These are phyloP conservation scores for Kryptolebias marmoratus DNA, from an alignment of 2,113 vertebrate species.

Conservation along the genomic window DNA sequence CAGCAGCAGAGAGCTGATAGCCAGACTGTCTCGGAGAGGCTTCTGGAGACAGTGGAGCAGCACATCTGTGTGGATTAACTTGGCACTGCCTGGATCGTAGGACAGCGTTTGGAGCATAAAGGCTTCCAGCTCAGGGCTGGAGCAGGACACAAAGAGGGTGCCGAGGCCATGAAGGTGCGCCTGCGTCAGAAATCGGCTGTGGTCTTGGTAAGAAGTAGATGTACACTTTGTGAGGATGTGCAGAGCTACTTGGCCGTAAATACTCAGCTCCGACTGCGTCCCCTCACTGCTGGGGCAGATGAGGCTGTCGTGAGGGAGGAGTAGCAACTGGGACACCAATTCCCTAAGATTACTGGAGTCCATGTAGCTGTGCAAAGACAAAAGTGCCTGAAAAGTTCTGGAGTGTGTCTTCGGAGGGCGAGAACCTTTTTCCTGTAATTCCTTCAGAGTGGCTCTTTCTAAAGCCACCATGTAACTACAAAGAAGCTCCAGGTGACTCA, in stretches of 20 bases:
- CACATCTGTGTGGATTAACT: conserved; percentile 73
- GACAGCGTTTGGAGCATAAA: conserved; percentile 82
- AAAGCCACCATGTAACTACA: conserved; percentile 78
- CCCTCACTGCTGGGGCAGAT: conserved; percentile 44
- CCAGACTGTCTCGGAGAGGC: conserved; percentile 52
- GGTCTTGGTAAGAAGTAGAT: conserved; percentile 46
- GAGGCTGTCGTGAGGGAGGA: conserved; percentile 82
- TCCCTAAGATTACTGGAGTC: conserved; percentile 76
- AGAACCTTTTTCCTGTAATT: conserved; percentile 64
- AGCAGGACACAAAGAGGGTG: conserved; percentile 79
- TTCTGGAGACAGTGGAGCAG: conserved; percentile 83
- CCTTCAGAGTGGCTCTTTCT: conserved; percentile 78
- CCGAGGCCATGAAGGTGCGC: conserved; percentile 84
- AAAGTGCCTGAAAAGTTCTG: conserved; percentile 81
- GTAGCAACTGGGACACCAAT: conserved; percentile 82
- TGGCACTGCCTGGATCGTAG: conserved; percentile 77
- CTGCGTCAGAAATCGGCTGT: conserved; percentile 72
- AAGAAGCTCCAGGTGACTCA: conserved; percentile 69
- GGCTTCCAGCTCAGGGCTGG: conserved; percentile 78
- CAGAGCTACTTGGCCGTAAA: conserved; percentile 82
- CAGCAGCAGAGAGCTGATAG: conserved; percentile 80
- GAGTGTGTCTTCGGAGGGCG: conserved; percentile 52
- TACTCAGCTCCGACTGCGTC: conserved; percentile 72
- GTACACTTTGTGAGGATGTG: conserved; percentile 81
- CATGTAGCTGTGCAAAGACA: conserved; percentile 84